A percentile compares a stretch with the other conserved stretches of the same genome.
These are phyloP conservation scores for Euplexia lucipara DNA, from an alignment of 2,888 invertebrate species.

Conservation along the genomic window DNA sequence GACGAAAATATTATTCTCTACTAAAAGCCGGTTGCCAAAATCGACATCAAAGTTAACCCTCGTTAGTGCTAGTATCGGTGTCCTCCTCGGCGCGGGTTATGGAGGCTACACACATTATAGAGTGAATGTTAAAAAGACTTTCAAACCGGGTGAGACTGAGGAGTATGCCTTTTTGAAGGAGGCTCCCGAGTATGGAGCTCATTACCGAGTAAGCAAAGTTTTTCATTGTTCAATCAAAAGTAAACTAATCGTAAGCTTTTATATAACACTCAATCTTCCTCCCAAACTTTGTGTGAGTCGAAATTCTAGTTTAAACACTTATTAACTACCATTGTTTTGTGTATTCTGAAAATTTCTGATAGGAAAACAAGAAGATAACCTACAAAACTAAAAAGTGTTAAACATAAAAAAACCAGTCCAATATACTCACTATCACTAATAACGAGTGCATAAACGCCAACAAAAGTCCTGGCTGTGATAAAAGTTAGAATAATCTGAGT, in stretches of 20 bases:
- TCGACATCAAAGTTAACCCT: constrained; percentile 89
- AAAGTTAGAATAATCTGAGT: constrained; percentile 1
- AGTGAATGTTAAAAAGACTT: constrained; percentile 80
- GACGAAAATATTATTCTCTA: constrained; percentile 78
- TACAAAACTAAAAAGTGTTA: constrained; percentile 21
- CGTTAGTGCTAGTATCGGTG: constrained; percentile 91
- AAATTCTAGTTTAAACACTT: background rate
- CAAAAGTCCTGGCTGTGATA: constrained; percentile 2
- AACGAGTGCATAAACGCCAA: too few relatives aligned
- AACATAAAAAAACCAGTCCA: constrained; percentile 9
- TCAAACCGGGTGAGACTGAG: constrained; percentile 76
- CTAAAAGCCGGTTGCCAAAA: constrained; percentile 80
- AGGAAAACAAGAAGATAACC: constrained; percentile 12
- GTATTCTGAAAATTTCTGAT: background rate
- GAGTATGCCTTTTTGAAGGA: constrained; percentile 85
- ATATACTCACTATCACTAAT: background rate
- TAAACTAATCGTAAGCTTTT: constrained; percentile 24
- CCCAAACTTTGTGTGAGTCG: background rate
- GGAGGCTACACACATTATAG: constrained; percentile 89
- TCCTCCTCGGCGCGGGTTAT: constrained; percentile 90
- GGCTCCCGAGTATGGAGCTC: constrained; percentile 88
- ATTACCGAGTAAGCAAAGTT: constrained; percentile 83
- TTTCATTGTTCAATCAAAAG: background rate
- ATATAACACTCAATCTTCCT: constrained; percentile 28
- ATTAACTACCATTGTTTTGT: background rate